Conservation (phyloP, 1,140 invertebrate genomes). For the Drosophila sulfurigaster region DNA sequence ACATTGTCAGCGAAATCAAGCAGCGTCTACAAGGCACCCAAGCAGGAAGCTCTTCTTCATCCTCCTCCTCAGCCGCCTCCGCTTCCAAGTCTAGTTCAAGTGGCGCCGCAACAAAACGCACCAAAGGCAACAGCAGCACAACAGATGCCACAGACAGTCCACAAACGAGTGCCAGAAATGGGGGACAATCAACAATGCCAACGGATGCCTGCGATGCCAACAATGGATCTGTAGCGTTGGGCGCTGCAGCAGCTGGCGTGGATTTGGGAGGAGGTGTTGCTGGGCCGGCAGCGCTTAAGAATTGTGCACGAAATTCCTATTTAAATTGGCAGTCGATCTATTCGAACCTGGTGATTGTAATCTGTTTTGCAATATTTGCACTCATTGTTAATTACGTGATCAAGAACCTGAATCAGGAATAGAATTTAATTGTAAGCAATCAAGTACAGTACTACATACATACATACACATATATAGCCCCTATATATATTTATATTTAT, state of each 20-base stretch:
- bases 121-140: constrained; percentile 55
- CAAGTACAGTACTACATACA: constrained; percentile 42
- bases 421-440: constrained; percentile 66
- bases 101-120: constrained; percentile 23
- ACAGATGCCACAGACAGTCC: constrained; percentile 31
- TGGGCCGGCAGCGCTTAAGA: constrained; percentile 46
- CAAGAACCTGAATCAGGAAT: constrained; percentile 85
- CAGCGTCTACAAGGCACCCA: constrained; percentile 61
- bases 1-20: constrained; percentile 78
- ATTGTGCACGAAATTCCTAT: constrained; percentile 72
- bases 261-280: constrained; percentile 32
- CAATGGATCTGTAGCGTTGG: constrained; percentile 37
- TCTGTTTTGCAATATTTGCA: constrained; percentile 84
- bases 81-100: constrained; percentile 31
- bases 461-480: constrained; percentile 56
- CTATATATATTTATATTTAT: constrained; percentile 46
- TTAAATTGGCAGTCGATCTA: constrained; percentile 83
- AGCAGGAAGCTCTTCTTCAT: constrained; percentile 14
- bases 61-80: no score
- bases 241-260: constrained; percentile 21
- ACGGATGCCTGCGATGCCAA: constrained; percentile 21
- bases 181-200: neutral
- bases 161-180: constrained; percentile 16
- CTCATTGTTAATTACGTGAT: constrained; percentile 84
- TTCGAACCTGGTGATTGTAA: constrained; percentile 82